Percentiles rank a stretch among this genome's conserved stretches.
Evolutionary conservation across 2,113 vertebrate genomes (phyloP).

Genomic region (Strix uralensis): DNA sequence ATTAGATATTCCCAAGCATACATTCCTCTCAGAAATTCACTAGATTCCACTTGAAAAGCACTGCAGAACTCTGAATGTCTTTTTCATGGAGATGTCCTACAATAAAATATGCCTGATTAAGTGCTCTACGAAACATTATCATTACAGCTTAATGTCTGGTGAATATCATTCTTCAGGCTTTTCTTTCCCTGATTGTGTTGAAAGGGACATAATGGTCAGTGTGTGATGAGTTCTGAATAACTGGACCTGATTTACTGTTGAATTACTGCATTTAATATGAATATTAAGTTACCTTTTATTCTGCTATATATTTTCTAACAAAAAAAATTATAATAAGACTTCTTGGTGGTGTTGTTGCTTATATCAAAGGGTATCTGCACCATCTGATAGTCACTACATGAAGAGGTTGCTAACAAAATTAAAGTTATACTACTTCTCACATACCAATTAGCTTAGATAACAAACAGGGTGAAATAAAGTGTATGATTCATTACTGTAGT

Average conservation of each 20-base stretch:
- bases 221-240: not conserved
- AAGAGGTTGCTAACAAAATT: not conserved
- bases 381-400: not conserved
- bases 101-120: constrained; percentile 22
- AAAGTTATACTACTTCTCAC: not conserved
- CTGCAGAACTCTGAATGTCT: not conserved
- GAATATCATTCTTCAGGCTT: not conserved
- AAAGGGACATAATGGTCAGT: not conserved
- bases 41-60: not conserved
- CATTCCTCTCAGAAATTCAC: not conserved
- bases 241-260: not conserved
- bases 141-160: not conserved
- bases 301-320: not conserved
- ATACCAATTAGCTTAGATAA: not conserved
- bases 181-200: not conserved
- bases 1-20: not conserved
- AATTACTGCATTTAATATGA: not conserved
- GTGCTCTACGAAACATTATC: constrained; percentile 1
- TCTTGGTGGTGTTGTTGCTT: not conserved
- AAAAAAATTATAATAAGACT: not conserved
- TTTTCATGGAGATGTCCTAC: not conserved
- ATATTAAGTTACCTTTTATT: not conserved
- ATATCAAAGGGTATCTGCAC: not conserved
- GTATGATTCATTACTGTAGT: not conserved
- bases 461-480: not conserved